Evolutionary conservation across 2,113 vertebrate species (phyloP).

Genomic region (Naja naja): DNA sequence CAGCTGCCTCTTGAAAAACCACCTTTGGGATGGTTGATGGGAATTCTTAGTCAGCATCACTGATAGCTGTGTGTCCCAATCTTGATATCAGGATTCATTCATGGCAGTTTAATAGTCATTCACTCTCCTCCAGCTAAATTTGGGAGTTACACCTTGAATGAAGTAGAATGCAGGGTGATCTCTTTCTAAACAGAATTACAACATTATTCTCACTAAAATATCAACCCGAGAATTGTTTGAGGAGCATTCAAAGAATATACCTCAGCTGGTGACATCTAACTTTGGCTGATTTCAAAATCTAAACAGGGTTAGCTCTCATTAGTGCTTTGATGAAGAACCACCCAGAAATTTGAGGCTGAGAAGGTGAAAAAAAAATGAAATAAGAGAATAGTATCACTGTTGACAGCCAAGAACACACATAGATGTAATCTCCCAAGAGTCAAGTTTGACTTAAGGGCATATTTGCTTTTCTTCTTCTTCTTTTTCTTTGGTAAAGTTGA

Average conservation of each 20-base stretch:
- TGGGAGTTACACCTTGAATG: background rate
- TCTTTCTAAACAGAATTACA: background rate
- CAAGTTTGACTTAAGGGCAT: background rate
- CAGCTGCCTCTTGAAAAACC: no score
- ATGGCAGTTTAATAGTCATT: background rate
- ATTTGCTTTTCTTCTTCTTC: background rate
- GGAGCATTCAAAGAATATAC: background rate
- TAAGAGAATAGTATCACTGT: background rate
- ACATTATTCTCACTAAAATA: background rate
- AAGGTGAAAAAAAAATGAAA: background rate
- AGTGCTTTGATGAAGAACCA: background rate
- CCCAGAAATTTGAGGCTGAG: background rate
- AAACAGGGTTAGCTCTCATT: background rate
- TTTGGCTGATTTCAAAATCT: background rate
- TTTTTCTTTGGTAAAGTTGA: background rate
- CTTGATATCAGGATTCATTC: background rate
- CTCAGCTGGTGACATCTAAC: background rate
- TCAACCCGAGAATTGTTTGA: background rate
- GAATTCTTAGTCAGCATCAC: background rate
- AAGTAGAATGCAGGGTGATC: background rate
- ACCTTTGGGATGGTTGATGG: background rate
- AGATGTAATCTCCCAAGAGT: background rate
- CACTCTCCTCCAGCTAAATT: background rate
- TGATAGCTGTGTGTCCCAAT: background rate
- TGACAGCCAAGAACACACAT: background rate